Conservation (phyloP, 2,797 vertebrate genomes). For the Cheirogaleus major region DNA sequence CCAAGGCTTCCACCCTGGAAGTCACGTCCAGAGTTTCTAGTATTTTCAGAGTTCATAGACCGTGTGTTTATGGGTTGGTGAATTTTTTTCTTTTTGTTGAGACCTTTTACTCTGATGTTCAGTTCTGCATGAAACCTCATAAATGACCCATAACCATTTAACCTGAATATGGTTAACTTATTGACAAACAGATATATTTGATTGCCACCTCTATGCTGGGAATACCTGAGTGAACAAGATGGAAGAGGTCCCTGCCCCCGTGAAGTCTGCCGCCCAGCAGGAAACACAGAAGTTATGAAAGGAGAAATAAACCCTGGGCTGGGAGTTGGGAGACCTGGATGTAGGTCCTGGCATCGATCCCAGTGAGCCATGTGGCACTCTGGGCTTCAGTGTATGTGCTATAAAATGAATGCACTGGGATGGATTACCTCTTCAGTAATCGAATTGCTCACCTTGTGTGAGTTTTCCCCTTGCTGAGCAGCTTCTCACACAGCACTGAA, state of each 20-base stretch:
- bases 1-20: neutral
- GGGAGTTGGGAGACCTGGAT: neutral
- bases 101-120: constrained; percentile 7
- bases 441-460: constrained; percentile 35
- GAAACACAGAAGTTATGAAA: constrained; percentile 38
- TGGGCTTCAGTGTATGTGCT: neutral
- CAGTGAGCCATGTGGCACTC: neutral
- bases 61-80: neutral
- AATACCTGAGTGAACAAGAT: neutral
- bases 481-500: neutral
- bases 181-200: neutral
- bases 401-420: neutral
- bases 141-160: neutral
- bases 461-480: neutral
- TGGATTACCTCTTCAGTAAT: neutral
- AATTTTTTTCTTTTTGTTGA: constrained; percentile 21
- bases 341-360: neutral
- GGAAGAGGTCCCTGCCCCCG: neutral
- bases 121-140: neutral
- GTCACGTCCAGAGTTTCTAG: neutral
- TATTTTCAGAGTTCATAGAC: constrained; percentile 1
- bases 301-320: neutral
- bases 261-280: neutral
- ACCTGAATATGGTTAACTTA: neutral
- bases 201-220: neutral